Base-by-base conservation (phyloP, 2,113 vertebrate genomes). In the Fregata magnificens region DNA sequence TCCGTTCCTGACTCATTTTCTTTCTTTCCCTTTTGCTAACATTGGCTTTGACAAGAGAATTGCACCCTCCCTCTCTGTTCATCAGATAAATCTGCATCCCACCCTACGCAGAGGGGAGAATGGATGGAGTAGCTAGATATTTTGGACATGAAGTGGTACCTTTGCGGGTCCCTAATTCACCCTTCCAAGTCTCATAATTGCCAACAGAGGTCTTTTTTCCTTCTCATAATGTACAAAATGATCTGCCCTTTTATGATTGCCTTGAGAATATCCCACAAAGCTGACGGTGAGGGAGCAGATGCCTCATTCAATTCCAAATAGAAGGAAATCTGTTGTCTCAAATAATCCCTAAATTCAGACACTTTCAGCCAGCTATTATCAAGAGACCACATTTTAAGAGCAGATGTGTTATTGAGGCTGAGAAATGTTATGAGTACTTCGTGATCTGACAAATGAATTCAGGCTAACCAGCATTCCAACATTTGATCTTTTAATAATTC, bases 331-430 rank as follows among this genome's bases (percentile, higher is more conserved):
- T 98, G 98, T 98, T 98, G 98, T 98, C 98, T 98, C 98, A 98
- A 98, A 98, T 98, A 98, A 98, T 98, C 98, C 98, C 98, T 98
- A 98, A 98, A 98, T 98, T 98, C 98, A 98, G 98, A 98, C 98
- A 98, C 98, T 98, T 98, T 98, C 97, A 98, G 98, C 98, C 98
- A 98, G 97, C 98, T 98, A 98, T 98, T 98, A 98, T 98, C 98
- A 98, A 98, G 98, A 98, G 98, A 98, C 98, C 97, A 98, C 98
- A 98, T 98, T 98, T 98, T 98, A 98, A 98, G 98, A 98, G 98
- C 98, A 98, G 98, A 98, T 98, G 98, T 98, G 98, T 98, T 98
- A 98, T 98, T 98, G 98, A 98, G 98, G 98, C 98, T 98, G 98
- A 98, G 97, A 98, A 98, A 98, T 98, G 98, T 98, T 98, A 98